Base-by-base conservation (phyloP, 2,888 invertebrate species). In the Drosophila greeni region DNA sequence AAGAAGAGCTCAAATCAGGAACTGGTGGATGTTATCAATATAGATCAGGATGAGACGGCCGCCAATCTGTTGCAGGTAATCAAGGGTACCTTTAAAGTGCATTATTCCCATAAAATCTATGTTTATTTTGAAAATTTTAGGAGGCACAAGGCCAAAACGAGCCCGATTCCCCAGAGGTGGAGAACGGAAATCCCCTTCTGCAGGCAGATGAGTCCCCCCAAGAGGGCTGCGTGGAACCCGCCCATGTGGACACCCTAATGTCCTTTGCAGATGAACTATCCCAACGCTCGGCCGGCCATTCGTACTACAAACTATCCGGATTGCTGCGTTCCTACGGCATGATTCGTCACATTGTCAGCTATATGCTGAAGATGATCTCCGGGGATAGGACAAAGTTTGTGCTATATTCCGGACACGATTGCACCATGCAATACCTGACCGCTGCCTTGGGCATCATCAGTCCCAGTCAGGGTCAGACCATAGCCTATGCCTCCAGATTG, bases 371-470 rank as follows among this genome's bases (percentile, higher is more conserved):
- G 75, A 94, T 95, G 90, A 94, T 95, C 73, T 93, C 94, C 0
- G 94, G 94, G 48, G 92, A 92, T 62, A 92, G 92, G 62, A 94
- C 94, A 0, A 94, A 93, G 80, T 91, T 96, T 59, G 93, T 95
- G 0, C 83, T 96, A 0, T 96, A 95, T 86, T 97, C 97, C 0
- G 97, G 97, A 0, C 98, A 98, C 82, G 98, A 98, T 87, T 94
- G 95, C 83, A 97, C 97, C 0, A 85, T 98, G 36, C 95, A 96
- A 81, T 95, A 96, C 71, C 88, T 98, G 36, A 92, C 95, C 2
- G 90, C 94, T 3, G 95, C 96, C 0, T 86, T 98, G 48, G 97
- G 97, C 0, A 90, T 92, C 71, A 75, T 52, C 3, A 73, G 20
- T 31, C 29, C 45, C 8, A 56, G 73, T 29, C 86, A 86, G 1